A percentile compares a stretch with the other conserved stretches of the same genome.
These are phyloP conservation scores for Tillus elongatus DNA, from an alignment of 2,888 invertebrate genomes.

Conservation along the genomic window DNA sequence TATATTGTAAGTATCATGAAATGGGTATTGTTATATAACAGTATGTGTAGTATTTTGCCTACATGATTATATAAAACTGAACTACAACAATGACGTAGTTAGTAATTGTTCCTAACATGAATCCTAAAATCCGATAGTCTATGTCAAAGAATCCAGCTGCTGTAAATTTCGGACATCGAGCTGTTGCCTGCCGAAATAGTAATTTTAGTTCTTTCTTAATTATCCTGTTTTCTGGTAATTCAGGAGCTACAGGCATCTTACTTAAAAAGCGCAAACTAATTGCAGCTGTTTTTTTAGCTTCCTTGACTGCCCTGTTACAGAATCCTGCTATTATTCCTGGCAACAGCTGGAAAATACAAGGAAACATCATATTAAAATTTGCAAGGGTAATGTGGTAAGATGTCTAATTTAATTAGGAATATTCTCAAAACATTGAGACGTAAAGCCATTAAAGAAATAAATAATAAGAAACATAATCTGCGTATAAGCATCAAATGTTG, in stretches of 20 bases:
- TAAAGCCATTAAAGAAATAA: too few species aligned
- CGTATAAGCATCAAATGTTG: too few species aligned
- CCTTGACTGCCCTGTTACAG: not conserved
- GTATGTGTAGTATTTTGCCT: too few species aligned
- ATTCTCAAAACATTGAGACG: too few species aligned
- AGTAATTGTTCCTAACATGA: not conserved
- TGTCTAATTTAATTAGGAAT: too few species aligned
- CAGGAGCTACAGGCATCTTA: not conserved
- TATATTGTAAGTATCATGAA: too few species aligned
- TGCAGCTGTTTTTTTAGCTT: not conserved
- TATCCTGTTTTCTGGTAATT: not conserved
- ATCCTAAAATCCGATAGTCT: not conserved
- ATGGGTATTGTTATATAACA: too few species aligned
- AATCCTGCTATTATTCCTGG: not conserved
- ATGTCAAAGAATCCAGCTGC: constrained; percentile 2
- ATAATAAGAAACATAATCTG: too few species aligned
- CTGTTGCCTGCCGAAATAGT: not conserved
- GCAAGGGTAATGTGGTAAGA: too few species aligned
- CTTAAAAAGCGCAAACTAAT: not conserved
- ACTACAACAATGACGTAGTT: not conserved
- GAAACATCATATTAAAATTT: too few species aligned
- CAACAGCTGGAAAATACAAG: not conserved
- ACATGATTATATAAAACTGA: too few species aligned
- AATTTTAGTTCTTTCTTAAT: not conserved
- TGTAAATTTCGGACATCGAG: not conserved